A percentile compares a stretch with the other conserved stretches of the same genome.
phyloP scores from a whole-genome alignment of 2,113 vertebrate genomes.

The Condylura cristata region DNA sequence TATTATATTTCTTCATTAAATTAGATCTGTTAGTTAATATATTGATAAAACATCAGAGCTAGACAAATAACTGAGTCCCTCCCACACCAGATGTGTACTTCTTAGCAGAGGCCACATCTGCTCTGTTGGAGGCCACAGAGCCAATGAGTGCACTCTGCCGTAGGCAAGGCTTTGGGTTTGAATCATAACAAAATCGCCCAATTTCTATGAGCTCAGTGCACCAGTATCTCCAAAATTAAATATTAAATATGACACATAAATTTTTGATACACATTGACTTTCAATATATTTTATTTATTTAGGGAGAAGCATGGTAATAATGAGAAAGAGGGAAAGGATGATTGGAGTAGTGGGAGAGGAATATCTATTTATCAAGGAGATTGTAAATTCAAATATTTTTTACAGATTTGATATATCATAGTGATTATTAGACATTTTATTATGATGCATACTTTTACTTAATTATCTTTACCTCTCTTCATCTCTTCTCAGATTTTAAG shows the following conservation, averaged over 20 bases:
- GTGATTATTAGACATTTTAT: neutral
- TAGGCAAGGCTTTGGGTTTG: neutral
- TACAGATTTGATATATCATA: neutral
- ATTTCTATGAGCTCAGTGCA: neutral
- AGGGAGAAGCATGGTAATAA: neutral
- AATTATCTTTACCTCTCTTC: neutral
- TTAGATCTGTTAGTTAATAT: neutral
- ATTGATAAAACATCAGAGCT: neutral
- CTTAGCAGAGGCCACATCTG: neutral
- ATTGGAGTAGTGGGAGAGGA: neutral
- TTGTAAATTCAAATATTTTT: neutral
- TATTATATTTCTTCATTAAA: neutral
- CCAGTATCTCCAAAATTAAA: neutral
- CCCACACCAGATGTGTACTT: neutral
- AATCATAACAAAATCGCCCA: neutral
- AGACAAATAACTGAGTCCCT: neutral
- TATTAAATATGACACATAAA: neutral
- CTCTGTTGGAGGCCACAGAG: neutral
- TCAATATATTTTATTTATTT: neutral
- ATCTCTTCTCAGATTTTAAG: neutral
- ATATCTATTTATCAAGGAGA: neutral
- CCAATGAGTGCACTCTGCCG: accelerated
- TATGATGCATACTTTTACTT: neutral
- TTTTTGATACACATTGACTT: neutral
- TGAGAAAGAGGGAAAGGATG: neutral